Evolutionary conservation across 2,797 vertebrate genomes (phyloP).

Genomic region (Hozukius guyotensis): DNA sequence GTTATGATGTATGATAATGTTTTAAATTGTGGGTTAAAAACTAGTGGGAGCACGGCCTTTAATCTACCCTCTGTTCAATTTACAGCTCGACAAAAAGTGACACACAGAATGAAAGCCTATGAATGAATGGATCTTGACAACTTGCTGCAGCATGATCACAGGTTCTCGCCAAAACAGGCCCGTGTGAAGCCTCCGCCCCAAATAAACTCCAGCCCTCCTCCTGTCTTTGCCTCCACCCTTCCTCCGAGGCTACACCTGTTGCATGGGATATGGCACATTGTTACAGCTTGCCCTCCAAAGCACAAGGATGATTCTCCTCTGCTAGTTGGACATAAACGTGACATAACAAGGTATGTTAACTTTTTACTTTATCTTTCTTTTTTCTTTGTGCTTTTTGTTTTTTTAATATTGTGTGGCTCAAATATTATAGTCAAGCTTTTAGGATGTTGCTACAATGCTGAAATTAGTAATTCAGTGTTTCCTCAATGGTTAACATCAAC

Average conservation of each 20-base stretch:
- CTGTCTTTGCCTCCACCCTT: constrained; percentile 50
- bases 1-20: neutral
- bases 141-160: constrained; percentile 20
- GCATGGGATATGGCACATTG: constrained; percentile 27
- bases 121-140: constrained; percentile 14
- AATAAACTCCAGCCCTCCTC: constrained; percentile 32
- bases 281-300: constrained; percentile 29
- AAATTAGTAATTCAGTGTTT: neutral
- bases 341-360: constrained; percentile 46
- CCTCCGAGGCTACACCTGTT: constrained; percentile 70
- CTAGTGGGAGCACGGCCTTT: neutral
- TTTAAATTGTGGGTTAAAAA: neutral
- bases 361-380: neutral
- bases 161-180: constrained; percentile 11
- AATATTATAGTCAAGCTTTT: neutral
- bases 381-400: neutral
- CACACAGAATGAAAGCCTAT: neutral
- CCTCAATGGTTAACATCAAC: neutral
- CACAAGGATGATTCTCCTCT: neutral
- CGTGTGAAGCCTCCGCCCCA: constrained; percentile 8
- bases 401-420: neutral
- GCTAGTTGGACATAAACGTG: neutral
- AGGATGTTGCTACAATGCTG: neutral
- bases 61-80: neutral
- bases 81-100: neutral